Evolutionary conservation across 2,888 invertebrate species (phyloP), one percentile per base, ranked within the genome.

Genomic region (Tetrapedia diversipes): DNA sequence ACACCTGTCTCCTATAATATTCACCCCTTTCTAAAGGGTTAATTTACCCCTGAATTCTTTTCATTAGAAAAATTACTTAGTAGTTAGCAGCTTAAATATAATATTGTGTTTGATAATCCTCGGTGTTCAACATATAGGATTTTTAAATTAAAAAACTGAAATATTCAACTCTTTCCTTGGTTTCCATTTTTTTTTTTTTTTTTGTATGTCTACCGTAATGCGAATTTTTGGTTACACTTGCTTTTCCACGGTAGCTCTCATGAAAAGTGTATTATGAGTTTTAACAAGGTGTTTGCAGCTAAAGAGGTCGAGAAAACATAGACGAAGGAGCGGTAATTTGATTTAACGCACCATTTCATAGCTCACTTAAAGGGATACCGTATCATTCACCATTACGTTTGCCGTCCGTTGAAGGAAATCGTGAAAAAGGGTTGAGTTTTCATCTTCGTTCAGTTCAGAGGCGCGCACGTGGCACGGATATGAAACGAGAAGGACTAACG

Each of bases 301-400:
- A 54, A 77, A 68, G 54, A 47, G 75, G 22, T 68, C 47, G 59
- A 24, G 61, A 32, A 29, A 67, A 63, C 49, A 63, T 41, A 54
- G 45, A 53, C 19, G 61, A 1, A 27, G 57, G 34, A 32, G 59
- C 29, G 19, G 64, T 64, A 74, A 75, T 77, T 64, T 75, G 64
- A 68, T 75, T 64, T 64, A 45, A 47, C 43, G 59, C n/a, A 41
- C 49, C 45, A 34, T 63, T 51, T 45, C 24, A n/a, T 16, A 37
- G 54, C 60, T 49, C 22, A 39, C 66, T 49, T 22, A 63, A 49
- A 73, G 47, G 60, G 60, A 37, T 29, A 53, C 45, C 24, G 8
- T n/a, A n/a, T 4, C 11, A 51, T 63, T 24, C 39, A 51, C 54
- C 54, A 49, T 66, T 49, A 45, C 41, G 34, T 49, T 56, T 49